Conservation (phyloP, 2,113 vertebrate species). For the Trogon surrucura region DNA sequence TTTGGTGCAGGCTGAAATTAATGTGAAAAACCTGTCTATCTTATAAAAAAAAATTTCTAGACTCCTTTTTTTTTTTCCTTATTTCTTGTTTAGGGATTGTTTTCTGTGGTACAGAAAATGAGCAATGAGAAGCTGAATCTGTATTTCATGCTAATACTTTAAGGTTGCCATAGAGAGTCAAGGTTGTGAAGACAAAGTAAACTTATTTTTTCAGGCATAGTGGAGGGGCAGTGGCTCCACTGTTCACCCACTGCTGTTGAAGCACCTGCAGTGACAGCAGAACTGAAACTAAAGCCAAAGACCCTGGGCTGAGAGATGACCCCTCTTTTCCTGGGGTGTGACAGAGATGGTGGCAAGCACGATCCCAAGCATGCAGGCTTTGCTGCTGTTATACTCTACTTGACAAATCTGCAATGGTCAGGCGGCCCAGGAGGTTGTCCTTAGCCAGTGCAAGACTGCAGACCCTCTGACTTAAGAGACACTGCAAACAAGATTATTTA, state of each 20-base stretch:
- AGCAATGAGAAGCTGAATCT: not conserved
- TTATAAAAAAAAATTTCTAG: not conserved
- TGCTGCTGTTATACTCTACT: not conserved
- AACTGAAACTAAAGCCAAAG: not conserved
- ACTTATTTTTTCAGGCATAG: not conserved
- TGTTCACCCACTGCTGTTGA: rapidly evolving
- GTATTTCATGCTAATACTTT: not conserved
- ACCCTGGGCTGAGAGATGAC: not conserved
- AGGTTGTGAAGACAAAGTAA: not conserved
- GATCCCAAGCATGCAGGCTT: not conserved
- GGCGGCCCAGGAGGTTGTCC: not conserved
- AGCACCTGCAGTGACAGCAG: not conserved
- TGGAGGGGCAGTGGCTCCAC: not conserved
- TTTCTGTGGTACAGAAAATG: not conserved
- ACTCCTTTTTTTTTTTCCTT: not conserved
- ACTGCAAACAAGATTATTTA: not conserved
- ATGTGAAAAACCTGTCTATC: not conserved
- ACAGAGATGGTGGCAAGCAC: not conserved
- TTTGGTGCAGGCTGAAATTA: not conserved
- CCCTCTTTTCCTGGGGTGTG: not conserved
- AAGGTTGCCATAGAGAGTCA: not conserved
- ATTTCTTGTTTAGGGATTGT: not conserved
- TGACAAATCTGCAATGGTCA: not conserved
- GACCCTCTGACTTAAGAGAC: not conserved
- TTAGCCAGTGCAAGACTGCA: not conserved